Conservation (phyloP, 1,140 invertebrate genomes). For the Pachypsylla venusta region DNA sequence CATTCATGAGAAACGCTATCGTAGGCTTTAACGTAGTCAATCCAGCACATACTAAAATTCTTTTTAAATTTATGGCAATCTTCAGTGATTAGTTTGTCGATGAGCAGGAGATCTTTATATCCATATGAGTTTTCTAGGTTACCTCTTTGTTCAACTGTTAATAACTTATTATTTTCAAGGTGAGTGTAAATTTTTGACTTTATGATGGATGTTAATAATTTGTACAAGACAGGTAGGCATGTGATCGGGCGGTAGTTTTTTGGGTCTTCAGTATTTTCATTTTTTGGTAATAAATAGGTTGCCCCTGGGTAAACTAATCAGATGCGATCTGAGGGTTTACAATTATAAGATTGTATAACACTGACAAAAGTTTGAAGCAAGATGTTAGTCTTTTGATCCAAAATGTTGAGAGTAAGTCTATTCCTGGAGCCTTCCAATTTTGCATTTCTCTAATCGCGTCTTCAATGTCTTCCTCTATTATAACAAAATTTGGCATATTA, state of each 20-base stretch:
- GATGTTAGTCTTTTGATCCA: slow-evolving; percentile 21
- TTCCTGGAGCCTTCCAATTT: slow-evolving; percentile 11
- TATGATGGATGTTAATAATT: slow-evolving; percentile 16
- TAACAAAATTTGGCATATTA: not conserved
- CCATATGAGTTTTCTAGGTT: slow-evolving; percentile 18
- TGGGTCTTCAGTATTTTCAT: slow-evolving; percentile 10
- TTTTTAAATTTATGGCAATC: slow-evolving; percentile 13
- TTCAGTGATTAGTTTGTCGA: slow-evolving; percentile 19
- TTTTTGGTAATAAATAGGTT: slow-evolving; percentile 22
- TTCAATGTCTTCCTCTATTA: not conserved
- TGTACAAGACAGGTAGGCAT: slow-evolving; percentile 13
- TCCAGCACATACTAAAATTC: slow-evolving; percentile 11
- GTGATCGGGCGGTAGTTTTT: slow-evolving; percentile 14
- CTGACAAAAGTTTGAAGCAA: slow-evolving; percentile 9
- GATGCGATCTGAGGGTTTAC: not conserved
- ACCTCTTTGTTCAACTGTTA: slow-evolving; percentile 23
- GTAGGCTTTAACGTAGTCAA: slow-evolving; percentile 2
- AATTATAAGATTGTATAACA: not conserved
- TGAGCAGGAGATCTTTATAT: slow-evolving; percentile 21
- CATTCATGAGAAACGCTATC: slow-evolving; percentile 15
- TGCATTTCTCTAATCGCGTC: not conserved
- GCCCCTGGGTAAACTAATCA: slow-evolving; percentile 2
- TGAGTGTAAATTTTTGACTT: slow-evolving; percentile 17
- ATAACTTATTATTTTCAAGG: slow-evolving; percentile 14
- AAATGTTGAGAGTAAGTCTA: slow-evolving; percentile 17